Evolutionary conservation across 2,113 vertebrate species (phyloP), one percentile per base, ranked within the genome.

Genomic region (Carassius gibelio): DNA sequence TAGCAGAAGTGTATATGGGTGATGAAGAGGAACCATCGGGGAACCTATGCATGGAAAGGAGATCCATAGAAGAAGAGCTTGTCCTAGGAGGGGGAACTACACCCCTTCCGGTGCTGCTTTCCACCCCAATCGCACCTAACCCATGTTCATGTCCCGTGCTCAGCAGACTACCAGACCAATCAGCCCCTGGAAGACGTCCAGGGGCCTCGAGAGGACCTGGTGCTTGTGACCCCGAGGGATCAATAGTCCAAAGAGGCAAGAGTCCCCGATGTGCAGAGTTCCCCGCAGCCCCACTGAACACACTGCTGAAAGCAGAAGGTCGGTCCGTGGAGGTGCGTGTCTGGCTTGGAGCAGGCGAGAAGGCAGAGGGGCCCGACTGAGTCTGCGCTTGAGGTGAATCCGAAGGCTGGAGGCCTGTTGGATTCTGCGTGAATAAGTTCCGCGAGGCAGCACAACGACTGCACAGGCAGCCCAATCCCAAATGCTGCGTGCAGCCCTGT

Each of bases 301-400:
- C 97, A 3, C 97, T 97, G 92, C 97, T 99, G 91, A 99, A 99
- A 94, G 98, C 98, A 11, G 98, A 99, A 81, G 97, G 95, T 78
- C 97, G 95, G 88, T 99, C 95, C 66, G 96, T 30, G 87, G 84
- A 30, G 66, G 81, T 75, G 14, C 52, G 84, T 61, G 52, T 76
- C 85, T 75, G 42, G 23, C 86, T 89, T 0, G 91, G n/a, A 6
- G 75, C 93, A 69, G 95, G 89, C 69, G 94, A 93, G 96, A 93
- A 93, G 91, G 94, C 90, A 90, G 94, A 92, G 90, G 95, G 88
- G 92, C 91, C 91, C 90, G 94, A 92, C 87, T 92, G 94, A 94
- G 88, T 79, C 23, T 19, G 62, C 5, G 74, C 75, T 69, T 85
- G 81, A 81, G 93, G 91, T 91, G 92, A 71, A 55, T 84, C 95